Evolutionary conservation across 2,797 vertebrate species (phyloP), one percentile per base, ranked within the genome.

Genomic region (Hephaestus fuliginosus): DNA sequence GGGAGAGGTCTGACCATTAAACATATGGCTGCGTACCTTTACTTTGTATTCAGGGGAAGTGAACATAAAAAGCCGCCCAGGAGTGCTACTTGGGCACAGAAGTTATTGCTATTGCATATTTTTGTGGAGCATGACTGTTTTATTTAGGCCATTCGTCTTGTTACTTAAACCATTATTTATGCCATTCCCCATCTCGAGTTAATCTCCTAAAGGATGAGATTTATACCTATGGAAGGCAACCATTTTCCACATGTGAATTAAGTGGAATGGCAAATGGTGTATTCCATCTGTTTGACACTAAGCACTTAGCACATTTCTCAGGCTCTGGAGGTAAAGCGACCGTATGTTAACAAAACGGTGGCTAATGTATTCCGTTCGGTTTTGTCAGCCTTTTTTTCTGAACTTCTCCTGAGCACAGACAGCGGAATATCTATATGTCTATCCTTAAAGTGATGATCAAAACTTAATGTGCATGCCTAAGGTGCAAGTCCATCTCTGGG

Each of bases 131-230:
- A 79, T 81, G 90, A 87, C 90, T 87, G 86, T 86, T 93, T 93
- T 89, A 91, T 91, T 91, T 79, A 30, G 73, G 68, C 75, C 58
- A 83, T 90, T 91, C 76, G 64, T 92, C 84, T 91, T 77, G 70
- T 68, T 81, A 74, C 84, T 80, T 86, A 76, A 87, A 84, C 36
- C 78, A 74, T 89, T 91, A 91, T 92, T 91, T 86, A 89, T 86
- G 52, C 61, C 60, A 11, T 60, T 80, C 76, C 66, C 46, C 68
- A 81, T 76, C 69, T 81, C 66, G 70, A 83, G 51, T 81, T 91
- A 89, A 93, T 93, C 82, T 90, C 70, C 67, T 84, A 89, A 90
- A 87, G 86, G 83, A 57, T 65, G 74, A 89, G 91, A 93, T 93
- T 93, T 91, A 92, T 91, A 75, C 44, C 73, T 48, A 79, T 69